phyloP scores from a whole-genome alignment of 1,140 invertebrate species.

The Neotoxoptera formosana region DNA sequence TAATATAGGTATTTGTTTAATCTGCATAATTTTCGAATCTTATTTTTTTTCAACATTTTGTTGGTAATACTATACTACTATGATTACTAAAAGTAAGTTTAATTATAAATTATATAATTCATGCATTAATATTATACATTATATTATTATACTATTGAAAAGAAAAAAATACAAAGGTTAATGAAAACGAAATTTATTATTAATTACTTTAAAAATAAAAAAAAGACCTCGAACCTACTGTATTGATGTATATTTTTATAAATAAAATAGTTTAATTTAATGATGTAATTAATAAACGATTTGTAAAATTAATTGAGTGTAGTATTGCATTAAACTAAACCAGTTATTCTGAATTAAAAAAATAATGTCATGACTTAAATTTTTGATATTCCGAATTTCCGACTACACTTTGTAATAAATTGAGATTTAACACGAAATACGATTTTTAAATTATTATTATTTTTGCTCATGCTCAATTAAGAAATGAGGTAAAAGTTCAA shows the following conservation, averaged over 20 bases:
- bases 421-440: background rate
- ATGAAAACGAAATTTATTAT: background rate
- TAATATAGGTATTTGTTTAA: background rate
- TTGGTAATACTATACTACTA: background rate
- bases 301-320: background rate
- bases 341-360: slow-evolving; percentile 1
- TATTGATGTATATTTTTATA: background rate
- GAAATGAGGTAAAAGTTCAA: background rate
- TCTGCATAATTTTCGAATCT: background rate
- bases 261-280: background rate
- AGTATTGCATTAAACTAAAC: background rate
- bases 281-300: background rate
- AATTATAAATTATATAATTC: background rate
- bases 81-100: too few relatives aligned
- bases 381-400: background rate
- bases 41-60: too few relatives aligned
- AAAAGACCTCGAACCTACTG: background rate
- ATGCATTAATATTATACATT: background rate
- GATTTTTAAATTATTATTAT: background rate
- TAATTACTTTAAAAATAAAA: background rate
- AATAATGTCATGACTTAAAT: background rate
- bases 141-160: background rate
- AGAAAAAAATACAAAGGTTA: background rate
- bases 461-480: too few relatives aligned
- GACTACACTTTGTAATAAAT: background rate